Evolutionary conservation across 2,888 invertebrate genomes (phyloP), one percentile per base, ranked within the genome.

Genomic region (Auanema freiburgensis): DNA sequence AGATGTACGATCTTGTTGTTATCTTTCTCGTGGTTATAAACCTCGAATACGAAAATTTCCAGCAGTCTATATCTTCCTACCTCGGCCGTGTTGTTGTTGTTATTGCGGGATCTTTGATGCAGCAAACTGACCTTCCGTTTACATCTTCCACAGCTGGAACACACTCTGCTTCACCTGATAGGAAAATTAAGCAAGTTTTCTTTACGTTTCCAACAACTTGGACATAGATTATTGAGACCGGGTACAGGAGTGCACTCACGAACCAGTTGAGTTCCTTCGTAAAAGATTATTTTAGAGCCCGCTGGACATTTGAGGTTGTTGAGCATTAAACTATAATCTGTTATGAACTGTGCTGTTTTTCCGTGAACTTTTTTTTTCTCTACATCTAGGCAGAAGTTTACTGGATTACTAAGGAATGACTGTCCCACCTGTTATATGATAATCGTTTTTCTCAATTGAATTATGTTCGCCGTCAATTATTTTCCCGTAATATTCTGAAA

Each of bases 201-300:
- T 46, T 18, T 10, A 16, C 10, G 46, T 46, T 8, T 43, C 41
- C 23, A 1, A 10, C 33, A 4, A 72, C 72, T 65, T 57, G 73
- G 73, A 66, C 73, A 73, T 4, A 63, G 46, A 54, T 69, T 63
- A 10, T 55, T 58, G 40, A 66, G 60, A 24, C 69, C 71, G 21
- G 60, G 57, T 0, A 71, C 67, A 18, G 73, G 66, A 24, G 73
- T 69, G 49, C 73, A 73, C 53, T 73, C 73, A 14, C 65, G 60
- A 46, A 66, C 65, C 14, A 73, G 55, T 56, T 73, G 73, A 43
- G 71, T 71, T 46, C 68, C 68, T 43, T 66, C 56, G 59, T 73
- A 73, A 56, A 61, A 69, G 25, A 69, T 59, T 14, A 67, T 54
- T 4, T 46, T 51, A 2, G 60, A 46, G 41, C 51, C 53, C n/a